Base-by-base conservation (phyloP, 2,888 invertebrate species). In the Microplitis deprimator region DNA sequence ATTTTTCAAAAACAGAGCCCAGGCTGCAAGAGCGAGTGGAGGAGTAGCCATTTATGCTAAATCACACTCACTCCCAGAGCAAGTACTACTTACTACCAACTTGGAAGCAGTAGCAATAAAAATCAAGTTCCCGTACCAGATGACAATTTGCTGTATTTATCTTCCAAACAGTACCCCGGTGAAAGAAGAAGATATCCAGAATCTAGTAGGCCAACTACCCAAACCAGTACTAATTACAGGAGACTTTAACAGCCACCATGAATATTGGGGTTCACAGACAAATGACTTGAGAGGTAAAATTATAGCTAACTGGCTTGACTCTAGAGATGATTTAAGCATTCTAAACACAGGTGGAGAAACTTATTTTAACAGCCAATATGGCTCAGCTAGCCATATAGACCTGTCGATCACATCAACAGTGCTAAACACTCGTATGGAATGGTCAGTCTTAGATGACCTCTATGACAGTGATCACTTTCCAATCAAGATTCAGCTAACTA, bases 161-260 rank as follows among this genome's bases (percentile, higher is more conserved):
- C 50, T 81, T 20, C 67, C 72, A 16, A 76, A 65, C 7, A 61
- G 76, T 16, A 6, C 39, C 13, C 13, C 29, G 5, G 13, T 76
- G 6, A 69, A 29, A 6, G 40, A 17, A 41, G 17, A 38, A 3
- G 73, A 73, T 16, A 67, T 82, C 6, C 50, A 79, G 20, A 40
- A 78, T 61, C 40, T 79, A 7, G 70, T 78, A 0, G 41, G 67
- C 13, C 81, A 85, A 77, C 70, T 84, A n/a, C 82, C 83, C 4
- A 75, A 74, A 61, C 83, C 83, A 1, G 77, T 77, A n/a, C 62
- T 83, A 5, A 75, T 83, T 5, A 40, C 82, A n/a, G 83, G 84
- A 7, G 83, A 84, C 62, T 80, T 84, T 5, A 84, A 83, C 65
- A 76, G 78, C 39, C 76, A 82, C 50, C 79, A 82, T 20, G 38